A percentile compares a stretch with the other conserved stretches of the same genome.
Evolutionary conservation across 1,140 invertebrate genomes (phyloP).

Genomic region (Cecropterus lyciades): DNA sequence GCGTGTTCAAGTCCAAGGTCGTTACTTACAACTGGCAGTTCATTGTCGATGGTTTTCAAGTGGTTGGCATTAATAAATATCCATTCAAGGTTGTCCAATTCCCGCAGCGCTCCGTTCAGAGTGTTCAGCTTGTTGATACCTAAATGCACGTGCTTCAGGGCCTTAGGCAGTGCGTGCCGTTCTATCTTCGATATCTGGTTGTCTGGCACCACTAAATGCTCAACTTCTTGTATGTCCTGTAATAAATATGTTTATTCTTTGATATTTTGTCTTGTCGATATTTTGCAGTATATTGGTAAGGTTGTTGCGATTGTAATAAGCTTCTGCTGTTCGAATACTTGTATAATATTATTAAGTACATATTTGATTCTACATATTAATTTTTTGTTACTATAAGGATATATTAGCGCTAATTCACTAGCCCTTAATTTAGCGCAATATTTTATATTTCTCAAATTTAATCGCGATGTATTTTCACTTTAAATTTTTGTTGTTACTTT

Average conservation of each 20-base stretch:
- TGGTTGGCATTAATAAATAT: conserved; percentile 91
- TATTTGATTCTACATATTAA: no score
- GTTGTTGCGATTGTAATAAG: no score
- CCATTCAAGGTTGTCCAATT: conserved; percentile 89
- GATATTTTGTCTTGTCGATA: no score
- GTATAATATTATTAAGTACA: no score
- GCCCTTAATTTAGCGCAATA: no score
- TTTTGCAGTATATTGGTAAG: no score
- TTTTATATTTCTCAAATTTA: no score
- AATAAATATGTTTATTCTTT: conserved; percentile 21
- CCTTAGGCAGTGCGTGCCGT: conserved; percentile 86
- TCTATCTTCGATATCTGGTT: conserved; percentile 89
- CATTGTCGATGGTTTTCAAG: conserved; percentile 88
- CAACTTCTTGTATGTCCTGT: conserved; percentile 88
- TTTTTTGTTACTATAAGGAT: no score
- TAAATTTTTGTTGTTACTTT: no score
- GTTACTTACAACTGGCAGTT: conserved; percentile 86
- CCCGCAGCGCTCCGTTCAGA: conserved; percentile 90
- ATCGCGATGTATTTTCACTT: no score
- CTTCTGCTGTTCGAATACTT: no score
- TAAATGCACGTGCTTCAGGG: conserved; percentile 88
- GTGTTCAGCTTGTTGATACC: conserved; percentile 89
- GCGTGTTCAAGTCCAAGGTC: conserved; percentile 1
- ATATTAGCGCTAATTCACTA: no score
- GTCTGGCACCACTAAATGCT: conserved; percentile 88